phyloP scores from a whole-genome alignment of 2,888 invertebrate genomes.

The Drosophila basisetae region DNA sequence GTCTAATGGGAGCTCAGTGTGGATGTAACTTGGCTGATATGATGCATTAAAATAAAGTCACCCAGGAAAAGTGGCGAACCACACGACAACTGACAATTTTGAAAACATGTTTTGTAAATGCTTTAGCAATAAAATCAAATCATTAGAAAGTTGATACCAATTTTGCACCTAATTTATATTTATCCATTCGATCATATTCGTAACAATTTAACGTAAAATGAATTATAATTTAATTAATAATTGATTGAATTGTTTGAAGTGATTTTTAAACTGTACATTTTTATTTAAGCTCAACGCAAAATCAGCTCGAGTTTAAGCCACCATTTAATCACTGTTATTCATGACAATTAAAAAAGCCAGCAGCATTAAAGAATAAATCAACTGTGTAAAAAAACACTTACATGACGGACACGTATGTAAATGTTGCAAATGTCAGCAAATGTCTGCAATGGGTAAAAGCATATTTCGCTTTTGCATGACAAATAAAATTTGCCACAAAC shows the following conservation, averaged over 20 bases:
- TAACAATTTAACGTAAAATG: background rate
- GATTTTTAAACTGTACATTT: background rate
- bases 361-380: slow-evolving; percentile 11
- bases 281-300: background rate
- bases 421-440: slow-evolving; percentile 16
- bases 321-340: background rate
- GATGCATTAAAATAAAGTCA: background rate
- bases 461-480: slow-evolving; percentile 22
- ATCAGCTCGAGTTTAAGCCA: background rate
- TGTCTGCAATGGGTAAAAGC: slow-evolving; percentile 20
- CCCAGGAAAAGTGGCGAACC: background rate
- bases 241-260: background rate
- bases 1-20: background rate
- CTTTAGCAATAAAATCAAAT: too few relatives aligned
- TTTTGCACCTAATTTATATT: background rate
- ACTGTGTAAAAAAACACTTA: background rate
- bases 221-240: too few relatives aligned
- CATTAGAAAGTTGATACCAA: background rate
- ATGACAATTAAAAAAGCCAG: background rate
- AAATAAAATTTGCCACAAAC: slow-evolving; percentile 43
- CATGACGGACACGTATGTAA: slow-evolving; percentile 26
- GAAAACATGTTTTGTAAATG: background rate
- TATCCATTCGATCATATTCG: background rate
- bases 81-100: background rate
- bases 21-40: background rate